A percentile compares a stretch with the other conserved stretches of the same genome.
These are phyloP conservation scores for Trichoplusia ni DNA, from an alignment of 1,140 invertebrate species.

Conservation along the genomic window DNA sequence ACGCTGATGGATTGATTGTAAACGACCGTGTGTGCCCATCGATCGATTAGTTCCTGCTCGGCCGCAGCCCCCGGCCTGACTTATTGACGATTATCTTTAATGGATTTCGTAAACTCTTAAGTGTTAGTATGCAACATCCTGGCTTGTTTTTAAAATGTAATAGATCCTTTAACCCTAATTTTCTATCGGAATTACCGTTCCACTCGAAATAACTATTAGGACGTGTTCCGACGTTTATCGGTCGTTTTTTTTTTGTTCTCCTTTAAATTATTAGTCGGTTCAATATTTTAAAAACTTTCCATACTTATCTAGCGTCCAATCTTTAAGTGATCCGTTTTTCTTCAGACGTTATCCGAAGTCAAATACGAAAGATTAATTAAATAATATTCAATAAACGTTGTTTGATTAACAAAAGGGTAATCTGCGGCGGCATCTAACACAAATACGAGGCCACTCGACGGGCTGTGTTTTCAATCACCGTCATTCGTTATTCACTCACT, in stretches of 20 bases:
- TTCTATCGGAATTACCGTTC: conserved; percentile 52
- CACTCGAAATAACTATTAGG: conserved; percentile 46
- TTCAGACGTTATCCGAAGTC: conserved; percentile 52
- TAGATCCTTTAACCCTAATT: conserved; percentile 52
- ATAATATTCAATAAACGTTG: conserved; percentile 78
- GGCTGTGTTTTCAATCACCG: conserved; percentile 74
- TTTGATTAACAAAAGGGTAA: conserved; percentile 79
- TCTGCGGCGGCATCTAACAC: conserved; percentile 77
- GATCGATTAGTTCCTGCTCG: conserved; percentile 72
- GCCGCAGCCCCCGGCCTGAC: conserved; percentile 52
- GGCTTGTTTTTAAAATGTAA: conserved; percentile 50
- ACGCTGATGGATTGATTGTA: conserved; percentile 80
- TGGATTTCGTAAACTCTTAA: conserved; percentile 70
- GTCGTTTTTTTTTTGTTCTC: background rate
- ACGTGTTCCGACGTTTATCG: conserved; percentile 38
- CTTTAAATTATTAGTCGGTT: conserved; percentile 25
- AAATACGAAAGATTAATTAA: conserved; percentile 78
- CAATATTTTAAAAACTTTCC: conserved; percentile 42
- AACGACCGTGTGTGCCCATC: conserved; percentile 69
- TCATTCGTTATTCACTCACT: conserved; percentile 79
- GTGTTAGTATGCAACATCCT: conserved; percentile 61
- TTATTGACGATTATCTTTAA: conserved; percentile 74
- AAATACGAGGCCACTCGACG: conserved; percentile 69
- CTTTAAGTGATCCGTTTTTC: conserved; percentile 42
- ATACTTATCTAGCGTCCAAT: conserved; percentile 41